phyloP scores from a whole-genome alignment of 2,113 vertebrate genomes.

The Axis porcinus region DNA sequence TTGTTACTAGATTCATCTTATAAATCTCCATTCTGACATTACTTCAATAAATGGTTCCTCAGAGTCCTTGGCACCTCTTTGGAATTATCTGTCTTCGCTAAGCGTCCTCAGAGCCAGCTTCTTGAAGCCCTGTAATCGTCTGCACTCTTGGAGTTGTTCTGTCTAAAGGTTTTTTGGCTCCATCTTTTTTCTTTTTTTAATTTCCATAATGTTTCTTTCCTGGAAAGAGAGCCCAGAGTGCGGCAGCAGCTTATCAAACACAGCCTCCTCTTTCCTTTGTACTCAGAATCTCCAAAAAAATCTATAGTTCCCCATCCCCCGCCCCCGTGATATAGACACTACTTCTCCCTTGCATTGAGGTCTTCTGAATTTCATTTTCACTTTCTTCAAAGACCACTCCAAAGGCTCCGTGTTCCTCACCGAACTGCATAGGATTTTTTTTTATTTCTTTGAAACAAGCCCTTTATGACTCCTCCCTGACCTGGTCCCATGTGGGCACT shows the following conservation, averaged over 20 bases:
- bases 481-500: neutral
- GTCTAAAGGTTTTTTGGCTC: slow-evolving; percentile 51
- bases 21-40: slow-evolving; percentile 55
- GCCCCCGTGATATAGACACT: neutral
- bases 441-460: neutral
- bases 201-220: slow-evolving; percentile 54
- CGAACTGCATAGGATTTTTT: neutral
- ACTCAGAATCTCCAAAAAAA: neutral
- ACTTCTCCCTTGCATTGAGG: neutral
- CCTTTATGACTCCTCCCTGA: neutral
- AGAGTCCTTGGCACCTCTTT: slow-evolving; percentile 7
- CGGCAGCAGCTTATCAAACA: slow-evolving; percentile 10
- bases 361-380: neutral
- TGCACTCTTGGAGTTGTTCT: neutral
- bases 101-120: slow-evolving; percentile 64
- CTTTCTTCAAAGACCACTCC: neutral
- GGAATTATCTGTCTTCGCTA: slow-evolving; percentile 47
- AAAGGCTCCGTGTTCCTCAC: neutral
- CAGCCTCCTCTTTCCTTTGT: neutral
- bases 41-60: slow-evolving; percentile 56
- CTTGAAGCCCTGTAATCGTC: neutral
- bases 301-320: neutral
- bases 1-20: slow-evolving; percentile 60
- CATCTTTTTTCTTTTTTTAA: slow-evolving; percentile 36
- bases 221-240: slow-evolving; percentile 69